phyloP scores from a whole-genome alignment of 1,140 invertebrate genomes.

The Bombus pyrosoma region DNA sequence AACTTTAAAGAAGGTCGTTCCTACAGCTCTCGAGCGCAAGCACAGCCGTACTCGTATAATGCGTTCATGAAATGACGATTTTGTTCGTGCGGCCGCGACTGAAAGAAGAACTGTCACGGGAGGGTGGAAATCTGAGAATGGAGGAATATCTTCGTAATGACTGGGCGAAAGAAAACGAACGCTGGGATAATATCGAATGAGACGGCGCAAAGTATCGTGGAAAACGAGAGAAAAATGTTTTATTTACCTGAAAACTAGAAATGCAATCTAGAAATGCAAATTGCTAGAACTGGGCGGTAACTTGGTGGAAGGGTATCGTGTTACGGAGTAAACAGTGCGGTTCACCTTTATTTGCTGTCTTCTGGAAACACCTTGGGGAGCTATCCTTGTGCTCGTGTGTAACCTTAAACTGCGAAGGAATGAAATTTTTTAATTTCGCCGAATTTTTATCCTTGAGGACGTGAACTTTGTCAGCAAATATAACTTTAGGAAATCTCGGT shows the following conservation, averaged over 20 bases:
- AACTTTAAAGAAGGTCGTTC: slow-evolving; percentile 17
- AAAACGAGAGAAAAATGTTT: background rate
- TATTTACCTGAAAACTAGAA: too few relatives aligned
- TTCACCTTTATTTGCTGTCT: background rate
- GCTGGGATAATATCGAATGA: slow-evolving; percentile 5
- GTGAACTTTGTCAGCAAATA: background rate
- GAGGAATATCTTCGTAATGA: slow-evolving; percentile 13
- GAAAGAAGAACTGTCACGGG: background rate
- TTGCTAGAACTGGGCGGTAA: background rate
- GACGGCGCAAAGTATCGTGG: background rate
- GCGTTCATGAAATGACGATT: slow-evolving; percentile 2
- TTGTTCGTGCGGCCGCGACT: background rate
- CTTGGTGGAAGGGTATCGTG: background rate
- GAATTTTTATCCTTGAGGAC: accelerated
- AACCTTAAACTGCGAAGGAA: background rate
- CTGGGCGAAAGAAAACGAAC: background rate
- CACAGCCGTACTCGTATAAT: background rate
- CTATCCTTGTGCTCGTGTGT: background rate
- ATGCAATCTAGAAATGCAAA: slow-evolving; percentile 1
- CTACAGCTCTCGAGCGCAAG: background rate
- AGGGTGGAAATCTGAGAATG: background rate
- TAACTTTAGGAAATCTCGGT: background rate
- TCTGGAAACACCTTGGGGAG: background rate
- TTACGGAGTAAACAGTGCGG: background rate
- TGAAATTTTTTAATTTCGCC: background rate